Percentiles rank a stretch among this genome's conserved stretches.
These are phyloP conservation scores for Nerophis lumbriciformis DNA, from an alignment of 2,113 vertebrate genomes.

Conservation along the genomic window DNA sequence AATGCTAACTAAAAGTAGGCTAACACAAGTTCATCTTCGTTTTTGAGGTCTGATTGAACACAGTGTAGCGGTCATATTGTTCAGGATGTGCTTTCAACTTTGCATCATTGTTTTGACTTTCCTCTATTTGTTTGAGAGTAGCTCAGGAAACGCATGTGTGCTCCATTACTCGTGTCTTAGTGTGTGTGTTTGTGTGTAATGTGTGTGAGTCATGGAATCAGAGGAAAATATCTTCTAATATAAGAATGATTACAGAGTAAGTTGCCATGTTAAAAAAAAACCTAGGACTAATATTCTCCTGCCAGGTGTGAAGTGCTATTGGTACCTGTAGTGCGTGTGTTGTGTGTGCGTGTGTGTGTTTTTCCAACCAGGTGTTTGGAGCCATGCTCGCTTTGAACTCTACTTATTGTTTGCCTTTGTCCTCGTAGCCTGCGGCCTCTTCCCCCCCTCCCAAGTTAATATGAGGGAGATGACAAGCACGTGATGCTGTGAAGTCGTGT, in stretches of 20 bases:
- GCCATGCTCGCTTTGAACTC: constrained; percentile 20
- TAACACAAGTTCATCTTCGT: no score
- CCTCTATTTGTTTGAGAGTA: constrained; percentile 42
- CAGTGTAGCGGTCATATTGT: not conserved
- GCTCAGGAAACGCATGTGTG: not conserved
- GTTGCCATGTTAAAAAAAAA: not conserved
- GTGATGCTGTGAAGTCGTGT: constrained; percentile 36
- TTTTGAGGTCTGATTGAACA: constrained; percentile 12
- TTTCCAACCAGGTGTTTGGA: constrained; percentile 50
- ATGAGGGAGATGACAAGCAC: constrained; percentile 18
- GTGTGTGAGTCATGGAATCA: not conserved
- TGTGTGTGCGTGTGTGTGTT: constrained; percentile 30
- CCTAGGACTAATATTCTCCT: constrained; percentile 40
- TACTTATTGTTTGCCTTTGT: constrained; percentile 39
- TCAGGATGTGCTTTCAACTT: constrained; percentile 17
- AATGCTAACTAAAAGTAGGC: no score
- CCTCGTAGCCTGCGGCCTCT: constrained; percentile 9
- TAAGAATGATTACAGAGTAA: constrained; percentile 51
- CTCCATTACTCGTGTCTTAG: not conserved
- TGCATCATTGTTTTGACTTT: constrained; percentile 39
- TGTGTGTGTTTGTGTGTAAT: not conserved
- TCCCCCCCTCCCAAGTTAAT: constrained; percentile 6
- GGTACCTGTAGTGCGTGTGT: constrained; percentile 3
- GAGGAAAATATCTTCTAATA: not conserved
- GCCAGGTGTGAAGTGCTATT: constrained; percentile 53